phyloP scores from a whole-genome alignment of 2,113 vertebrate species.

The Speoplatyrhinus poulsoni region DNA sequence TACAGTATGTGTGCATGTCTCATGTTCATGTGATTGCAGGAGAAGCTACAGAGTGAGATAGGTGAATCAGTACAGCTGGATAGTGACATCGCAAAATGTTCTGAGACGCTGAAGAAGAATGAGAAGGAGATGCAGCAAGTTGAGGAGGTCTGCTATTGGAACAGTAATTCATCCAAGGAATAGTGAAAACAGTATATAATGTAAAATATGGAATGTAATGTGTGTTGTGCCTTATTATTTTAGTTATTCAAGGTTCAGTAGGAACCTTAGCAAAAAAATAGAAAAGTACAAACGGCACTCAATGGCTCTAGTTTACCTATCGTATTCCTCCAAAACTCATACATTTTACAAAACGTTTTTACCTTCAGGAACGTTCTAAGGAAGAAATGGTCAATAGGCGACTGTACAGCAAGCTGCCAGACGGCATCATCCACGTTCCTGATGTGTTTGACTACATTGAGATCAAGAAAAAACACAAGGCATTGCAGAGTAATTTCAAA shows the following conservation, averaged over 20 bases:
- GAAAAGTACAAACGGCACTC: too few relatives aligned
- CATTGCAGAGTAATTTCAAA: conserved; percentile 45
- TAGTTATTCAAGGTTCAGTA: too few relatives aligned
- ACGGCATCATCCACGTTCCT: conserved; percentile 38
- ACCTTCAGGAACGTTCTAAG: conserved; percentile 44
- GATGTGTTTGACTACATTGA: conserved; percentile 38
- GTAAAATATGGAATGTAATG: neutral
- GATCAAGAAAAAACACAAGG: conserved; percentile 51
- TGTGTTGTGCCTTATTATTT: neutral
- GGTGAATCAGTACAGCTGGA: conserved; percentile 36
- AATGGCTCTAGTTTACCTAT: neutral
- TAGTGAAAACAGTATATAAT: neutral
- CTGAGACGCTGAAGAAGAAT: conserved; percentile 30
- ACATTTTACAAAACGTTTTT: neutral
- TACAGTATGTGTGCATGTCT: neutral
- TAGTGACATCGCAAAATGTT: conserved; percentile 36
- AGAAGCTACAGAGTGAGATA: conserved; percentile 38
- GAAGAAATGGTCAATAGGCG: conserved; percentile 33
- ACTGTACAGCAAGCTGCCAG: conserved; percentile 37
- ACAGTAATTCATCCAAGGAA: neutral
- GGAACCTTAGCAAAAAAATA: too few relatives aligned
- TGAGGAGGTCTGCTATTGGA: conserved; percentile 38
- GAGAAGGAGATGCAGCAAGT: conserved; percentile 16
- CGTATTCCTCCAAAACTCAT: neutral
- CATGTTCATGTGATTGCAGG: conserved; percentile 28